phyloP scores from a whole-genome alignment of 92 coral and sea anemone species.

The Heliopora coerulea region DNA sequence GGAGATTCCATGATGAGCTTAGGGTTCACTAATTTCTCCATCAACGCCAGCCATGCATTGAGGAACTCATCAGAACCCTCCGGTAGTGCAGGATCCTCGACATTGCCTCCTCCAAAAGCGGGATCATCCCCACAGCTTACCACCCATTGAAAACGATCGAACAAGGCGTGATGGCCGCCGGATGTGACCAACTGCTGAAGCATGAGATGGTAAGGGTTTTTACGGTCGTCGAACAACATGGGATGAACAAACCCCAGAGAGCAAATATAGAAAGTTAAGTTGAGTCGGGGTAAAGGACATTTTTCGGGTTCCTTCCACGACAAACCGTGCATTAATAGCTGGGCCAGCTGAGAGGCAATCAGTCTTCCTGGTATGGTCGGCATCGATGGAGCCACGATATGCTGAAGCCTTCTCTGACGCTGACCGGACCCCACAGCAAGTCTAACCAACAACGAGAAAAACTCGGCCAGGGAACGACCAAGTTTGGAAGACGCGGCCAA shows the following conservation, averaged over 20 bases:
- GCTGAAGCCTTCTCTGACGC: conserved; percentile 93
- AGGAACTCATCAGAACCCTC: conserved; percentile 89
- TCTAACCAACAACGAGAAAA: conserved; percentile 78
- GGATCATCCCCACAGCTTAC: conserved; percentile 54
- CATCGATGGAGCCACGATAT: conserved; percentile 67
- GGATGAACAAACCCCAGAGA: conserved; percentile 85
- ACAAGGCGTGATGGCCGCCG: conserved; percentile 79
- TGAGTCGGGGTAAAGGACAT: conserved; percentile 55
- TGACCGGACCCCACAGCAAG: conserved; percentile 92
- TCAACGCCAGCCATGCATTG: conserved; percentile 83
- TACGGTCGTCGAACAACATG: conserved; percentile 91
- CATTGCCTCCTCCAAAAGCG: conserved; percentile 32
- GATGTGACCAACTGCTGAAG: conserved; percentile 85
- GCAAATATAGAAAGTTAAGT: conserved; percentile 79
- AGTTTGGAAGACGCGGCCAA: conserved; percentile 78
- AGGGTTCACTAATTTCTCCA: conserved; percentile 74
- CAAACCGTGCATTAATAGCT: conserved; percentile 67
- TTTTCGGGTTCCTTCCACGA: conserved; percentile 73
- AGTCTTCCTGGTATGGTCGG: conserved; percentile 77
- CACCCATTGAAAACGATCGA: conserved; percentile 66
- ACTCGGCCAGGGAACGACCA: conserved; percentile 85
- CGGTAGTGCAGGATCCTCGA: conserved; percentile 30
- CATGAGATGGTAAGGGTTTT: conserved; percentile 95
- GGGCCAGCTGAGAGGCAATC: conserved; percentile 75
- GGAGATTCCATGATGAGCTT: conserved; percentile 83